Evolutionary conservation across 2,797 vertebrate species (phyloP).

Genomic region (Lacerta bilineata): DNA sequence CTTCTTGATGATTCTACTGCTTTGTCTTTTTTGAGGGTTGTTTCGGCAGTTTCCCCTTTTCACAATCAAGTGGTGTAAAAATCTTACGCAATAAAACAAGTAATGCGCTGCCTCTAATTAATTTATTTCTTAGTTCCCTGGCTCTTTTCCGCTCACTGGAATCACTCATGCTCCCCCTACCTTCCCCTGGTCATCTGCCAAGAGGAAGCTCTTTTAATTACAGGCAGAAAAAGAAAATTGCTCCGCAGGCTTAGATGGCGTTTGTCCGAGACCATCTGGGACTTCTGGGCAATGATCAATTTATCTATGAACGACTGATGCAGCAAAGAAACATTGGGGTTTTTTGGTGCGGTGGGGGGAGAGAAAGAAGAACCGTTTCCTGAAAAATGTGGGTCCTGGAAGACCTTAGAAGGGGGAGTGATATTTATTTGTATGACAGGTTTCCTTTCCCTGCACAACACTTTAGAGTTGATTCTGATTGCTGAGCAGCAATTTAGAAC

Average conservation of each 20-base stretch:
- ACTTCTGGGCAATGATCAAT: not conserved
- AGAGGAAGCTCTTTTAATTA: constrained; percentile 8
- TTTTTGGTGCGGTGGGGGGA: not conserved
- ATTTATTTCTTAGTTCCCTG: not conserved
- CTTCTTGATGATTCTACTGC: no score
- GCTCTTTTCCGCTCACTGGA: not conserved
- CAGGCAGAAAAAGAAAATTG: not conserved
- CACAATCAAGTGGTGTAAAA: no score
- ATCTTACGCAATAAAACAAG: no score
- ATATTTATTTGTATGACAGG: not conserved
- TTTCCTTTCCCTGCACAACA: not conserved
- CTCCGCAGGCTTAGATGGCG: not conserved
- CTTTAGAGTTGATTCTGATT: not conserved
- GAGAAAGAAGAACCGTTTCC: not conserved
- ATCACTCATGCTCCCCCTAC: rapidly evolving
- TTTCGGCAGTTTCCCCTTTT: no score
- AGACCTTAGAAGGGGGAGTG: not conserved
- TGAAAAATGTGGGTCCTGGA: not conserved
- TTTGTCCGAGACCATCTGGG: not conserved
- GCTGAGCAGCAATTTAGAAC: not conserved
- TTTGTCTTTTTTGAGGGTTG: no score
- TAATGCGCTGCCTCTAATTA: not conserved
- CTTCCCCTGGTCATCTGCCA: not conserved
- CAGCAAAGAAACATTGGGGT: not conserved
- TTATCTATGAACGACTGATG: not conserved